Conservation (phyloP, 2,888 invertebrate genomes). For the Drosophila rubida region DNA sequence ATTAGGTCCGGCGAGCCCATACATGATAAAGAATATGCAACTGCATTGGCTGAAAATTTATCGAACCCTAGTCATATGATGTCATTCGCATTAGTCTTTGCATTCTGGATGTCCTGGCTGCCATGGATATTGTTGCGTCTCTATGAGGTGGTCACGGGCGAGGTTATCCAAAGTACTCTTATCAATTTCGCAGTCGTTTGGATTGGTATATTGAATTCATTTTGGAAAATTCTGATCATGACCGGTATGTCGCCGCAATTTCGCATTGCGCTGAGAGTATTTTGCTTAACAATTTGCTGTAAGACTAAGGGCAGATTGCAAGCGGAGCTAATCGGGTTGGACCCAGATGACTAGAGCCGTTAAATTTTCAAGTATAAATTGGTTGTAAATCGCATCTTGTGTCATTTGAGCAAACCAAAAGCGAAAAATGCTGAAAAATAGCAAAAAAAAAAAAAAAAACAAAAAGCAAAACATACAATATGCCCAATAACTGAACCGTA, state of each 20-base stretch:
- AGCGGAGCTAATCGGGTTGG: conserved; percentile 93
- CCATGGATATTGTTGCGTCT: conserved; percentile 94
- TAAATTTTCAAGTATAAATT: conserved; percentile 82
- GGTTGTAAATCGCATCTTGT: conserved; percentile 48
- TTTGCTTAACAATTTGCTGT: conserved; percentile 95
- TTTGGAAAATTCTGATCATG: conserved; percentile 97
- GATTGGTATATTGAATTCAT: conserved; percentile 97
- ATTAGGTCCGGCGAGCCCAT: conserved; percentile 93
- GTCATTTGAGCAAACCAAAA: conserved; percentile 2
- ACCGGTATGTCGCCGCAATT: conserved; percentile 96
- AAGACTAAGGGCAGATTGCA: conserved; percentile 93
- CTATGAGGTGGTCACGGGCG: conserved; percentile 90
- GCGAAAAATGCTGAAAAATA: not conserved
- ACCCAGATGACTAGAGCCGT: conserved; percentile 91
- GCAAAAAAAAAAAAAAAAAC: not conserved
- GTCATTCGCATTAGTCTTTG: conserved; percentile 95
- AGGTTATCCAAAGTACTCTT: conserved; percentile 90
- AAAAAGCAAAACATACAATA: conserved; percentile 13
- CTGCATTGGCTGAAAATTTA: conserved; percentile 95
- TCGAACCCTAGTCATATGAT: conserved; percentile 97
- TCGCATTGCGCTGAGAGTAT: conserved; percentile 93
- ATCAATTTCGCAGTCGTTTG: conserved; percentile 97
- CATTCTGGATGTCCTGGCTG: conserved; percentile 97
- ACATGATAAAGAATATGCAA: conserved; percentile 96
- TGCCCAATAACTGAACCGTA: conserved; percentile 47